These are phyloP conservation scores for Leucozona laternaria DNA, from an alignment of 2,888 invertebrate species.

Conservation along the genomic window DNA sequence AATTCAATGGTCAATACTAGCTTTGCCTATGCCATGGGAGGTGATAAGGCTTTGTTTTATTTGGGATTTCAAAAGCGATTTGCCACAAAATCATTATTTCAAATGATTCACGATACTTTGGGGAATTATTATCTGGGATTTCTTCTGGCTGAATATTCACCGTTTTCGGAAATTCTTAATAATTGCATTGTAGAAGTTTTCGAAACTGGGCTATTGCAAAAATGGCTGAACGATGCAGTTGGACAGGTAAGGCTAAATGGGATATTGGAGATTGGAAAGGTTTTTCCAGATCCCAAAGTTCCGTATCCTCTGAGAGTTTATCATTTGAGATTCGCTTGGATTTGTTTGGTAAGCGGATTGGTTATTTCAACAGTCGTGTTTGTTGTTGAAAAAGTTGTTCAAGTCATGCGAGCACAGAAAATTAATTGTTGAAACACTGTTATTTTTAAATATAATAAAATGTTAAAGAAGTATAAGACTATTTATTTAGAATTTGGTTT, in stretches of 20 bases:
- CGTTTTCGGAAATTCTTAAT: conserved; percentile 35
- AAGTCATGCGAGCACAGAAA: neutral
- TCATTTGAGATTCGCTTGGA: conserved; percentile 50
- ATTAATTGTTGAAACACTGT: neutral
- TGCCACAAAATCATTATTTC: conserved; percentile 4
- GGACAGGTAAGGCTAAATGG: neutral
- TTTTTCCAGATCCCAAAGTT: neutral
- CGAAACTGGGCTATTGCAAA: conserved; percentile 16
- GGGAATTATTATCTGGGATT: conserved; percentile 12
- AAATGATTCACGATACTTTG: conserved; percentile 25
- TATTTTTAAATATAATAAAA: neutral
- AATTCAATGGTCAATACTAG: conserved; percentile 43
- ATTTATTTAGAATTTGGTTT: too few relatives aligned
- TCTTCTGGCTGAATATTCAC: conserved; percentile 21
- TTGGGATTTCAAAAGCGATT: conserved; percentile 1
- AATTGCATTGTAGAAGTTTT: conserved; percentile 19
- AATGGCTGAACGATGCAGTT: conserved; percentile 27
- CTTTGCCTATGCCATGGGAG: conserved; percentile 32
- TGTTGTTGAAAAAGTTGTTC: neutral
- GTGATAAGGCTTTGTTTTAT: conserved; percentile 21
- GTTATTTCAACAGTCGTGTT: neutral
- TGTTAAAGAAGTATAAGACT: too few relatives aligned
- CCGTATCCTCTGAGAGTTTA: neutral
- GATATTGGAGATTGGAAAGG: neutral
- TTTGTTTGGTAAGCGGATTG: conserved; percentile 22